phyloP scores from a whole-genome alignment of 2,797 vertebrate genomes.

The Thamnophis elegans region DNA sequence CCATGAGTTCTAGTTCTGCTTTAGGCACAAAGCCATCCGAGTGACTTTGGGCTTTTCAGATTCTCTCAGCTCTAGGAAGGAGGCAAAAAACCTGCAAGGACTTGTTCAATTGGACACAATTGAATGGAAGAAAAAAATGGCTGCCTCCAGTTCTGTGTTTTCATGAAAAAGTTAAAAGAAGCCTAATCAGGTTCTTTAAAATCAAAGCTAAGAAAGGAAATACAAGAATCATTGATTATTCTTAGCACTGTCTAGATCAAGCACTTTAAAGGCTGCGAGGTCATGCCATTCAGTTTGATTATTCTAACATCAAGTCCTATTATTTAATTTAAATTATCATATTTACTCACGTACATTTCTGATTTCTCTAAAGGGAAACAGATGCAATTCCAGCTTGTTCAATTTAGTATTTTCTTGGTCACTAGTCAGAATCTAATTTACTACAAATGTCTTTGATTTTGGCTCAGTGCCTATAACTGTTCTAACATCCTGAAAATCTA shows the following conservation, averaged over 20 bases:
- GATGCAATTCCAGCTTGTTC: rapidly evolving
- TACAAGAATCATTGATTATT: neutral
- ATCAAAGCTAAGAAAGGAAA: rapidly evolving
- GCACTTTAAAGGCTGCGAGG: neutral
- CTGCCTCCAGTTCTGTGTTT: neutral
- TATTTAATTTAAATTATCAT: slow-evolving; percentile 22
- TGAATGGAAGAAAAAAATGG: neutral
- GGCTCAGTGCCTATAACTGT: neutral
- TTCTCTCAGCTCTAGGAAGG: neutral
- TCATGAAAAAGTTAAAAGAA: neutral
- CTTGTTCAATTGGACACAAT: neutral
- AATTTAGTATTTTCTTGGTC: neutral
- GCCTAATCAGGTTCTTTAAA: neutral
- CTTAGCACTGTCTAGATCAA: neutral
- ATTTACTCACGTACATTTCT: neutral
- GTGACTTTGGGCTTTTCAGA: neutral
- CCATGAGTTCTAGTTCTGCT: neutral
- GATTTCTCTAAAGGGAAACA: neutral
- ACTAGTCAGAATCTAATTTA: neutral
- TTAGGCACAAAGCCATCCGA: neutral
- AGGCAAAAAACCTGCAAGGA: neutral
- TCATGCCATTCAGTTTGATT: slow-evolving; percentile 14
- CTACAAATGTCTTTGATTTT: neutral
- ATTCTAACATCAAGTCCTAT: neutral
- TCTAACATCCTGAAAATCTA: neutral